A percentile compares a stretch with the other conserved stretches of the same genome.
Evolutionary conservation across 2,113 vertebrate species (phyloP).

Genomic region (Paradoxurus hermaphroditus): DNA sequence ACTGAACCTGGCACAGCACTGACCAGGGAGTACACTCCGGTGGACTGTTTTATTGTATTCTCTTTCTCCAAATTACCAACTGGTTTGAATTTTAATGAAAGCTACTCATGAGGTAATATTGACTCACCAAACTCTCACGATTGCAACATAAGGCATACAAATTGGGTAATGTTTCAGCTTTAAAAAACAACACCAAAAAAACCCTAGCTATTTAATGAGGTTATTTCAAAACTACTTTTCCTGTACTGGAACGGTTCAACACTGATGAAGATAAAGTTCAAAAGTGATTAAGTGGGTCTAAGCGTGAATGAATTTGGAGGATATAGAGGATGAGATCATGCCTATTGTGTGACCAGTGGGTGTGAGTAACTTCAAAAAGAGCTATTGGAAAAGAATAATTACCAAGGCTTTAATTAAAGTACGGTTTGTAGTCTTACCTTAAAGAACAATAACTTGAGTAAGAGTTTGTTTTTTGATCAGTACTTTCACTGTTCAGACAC

Average conservation of each 20-base stretch:
- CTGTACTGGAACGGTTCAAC: neutral
- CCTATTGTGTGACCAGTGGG: neutral
- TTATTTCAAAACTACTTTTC: neutral
- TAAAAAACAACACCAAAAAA: neutral
- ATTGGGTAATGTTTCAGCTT: neutral
- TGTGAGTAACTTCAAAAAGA: slow-evolving; percentile 3
- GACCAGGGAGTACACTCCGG: neutral
- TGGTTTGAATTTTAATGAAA: neutral
- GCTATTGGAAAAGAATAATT: neutral
- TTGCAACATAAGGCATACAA: neutral
- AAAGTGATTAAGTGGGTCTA: neutral
- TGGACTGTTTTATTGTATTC: neutral
- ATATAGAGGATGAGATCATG: neutral
- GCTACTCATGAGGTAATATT: neutral
- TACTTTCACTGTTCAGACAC: neutral
- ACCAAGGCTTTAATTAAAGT: neutral
- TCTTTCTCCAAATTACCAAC: neutral
- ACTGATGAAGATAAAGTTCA: neutral
- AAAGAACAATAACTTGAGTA: neutral
- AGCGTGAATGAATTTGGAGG: neutral
- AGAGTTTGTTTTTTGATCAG: neutral
- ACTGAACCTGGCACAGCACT: neutral
- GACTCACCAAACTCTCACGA: neutral
- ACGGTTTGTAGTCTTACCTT: neutral
- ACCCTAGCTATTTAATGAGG: neutral